phyloP scores from a whole-genome alignment of 2,113 vertebrate species.

The Uria lomvia region DNA sequence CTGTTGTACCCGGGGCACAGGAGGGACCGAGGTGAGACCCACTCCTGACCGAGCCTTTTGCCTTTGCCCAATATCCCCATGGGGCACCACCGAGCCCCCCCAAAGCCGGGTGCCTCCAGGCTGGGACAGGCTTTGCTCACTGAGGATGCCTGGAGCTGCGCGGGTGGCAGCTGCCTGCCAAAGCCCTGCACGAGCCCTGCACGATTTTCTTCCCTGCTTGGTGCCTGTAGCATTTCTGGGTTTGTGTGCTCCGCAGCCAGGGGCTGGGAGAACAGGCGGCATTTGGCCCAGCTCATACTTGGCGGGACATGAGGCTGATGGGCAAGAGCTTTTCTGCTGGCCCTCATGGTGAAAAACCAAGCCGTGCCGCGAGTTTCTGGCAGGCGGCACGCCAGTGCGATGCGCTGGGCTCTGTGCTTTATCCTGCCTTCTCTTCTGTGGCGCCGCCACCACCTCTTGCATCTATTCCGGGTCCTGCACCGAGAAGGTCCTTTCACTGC shows the following conservation, averaged over 20 bases:
- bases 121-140: neutral
- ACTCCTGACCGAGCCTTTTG: neutral
- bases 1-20: neutral
- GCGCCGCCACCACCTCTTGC: neutral
- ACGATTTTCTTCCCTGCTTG: too few relatives aligned
- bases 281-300: neutral
- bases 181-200: neutral
- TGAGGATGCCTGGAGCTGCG: neutral
- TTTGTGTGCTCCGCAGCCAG: too few relatives aligned
- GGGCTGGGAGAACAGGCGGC: too few relatives aligned
- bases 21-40: neutral
- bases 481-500: neutral
- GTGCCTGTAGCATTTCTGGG: too few relatives aligned
- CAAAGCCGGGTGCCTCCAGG: neutral
- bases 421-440: neutral
- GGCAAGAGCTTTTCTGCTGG: neutral
- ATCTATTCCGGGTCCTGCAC: neutral
- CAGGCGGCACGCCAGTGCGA: accelerated
- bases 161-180: neutral
- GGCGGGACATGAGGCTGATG: neutral
- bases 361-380: neutral
- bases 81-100: accelerated
- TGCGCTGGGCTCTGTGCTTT: accelerated
- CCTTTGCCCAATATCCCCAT: neutral
- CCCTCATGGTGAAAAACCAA: neutral